Base-by-base conservation (phyloP, 1,140 invertebrate species). In the Nymphalis io region DNA sequence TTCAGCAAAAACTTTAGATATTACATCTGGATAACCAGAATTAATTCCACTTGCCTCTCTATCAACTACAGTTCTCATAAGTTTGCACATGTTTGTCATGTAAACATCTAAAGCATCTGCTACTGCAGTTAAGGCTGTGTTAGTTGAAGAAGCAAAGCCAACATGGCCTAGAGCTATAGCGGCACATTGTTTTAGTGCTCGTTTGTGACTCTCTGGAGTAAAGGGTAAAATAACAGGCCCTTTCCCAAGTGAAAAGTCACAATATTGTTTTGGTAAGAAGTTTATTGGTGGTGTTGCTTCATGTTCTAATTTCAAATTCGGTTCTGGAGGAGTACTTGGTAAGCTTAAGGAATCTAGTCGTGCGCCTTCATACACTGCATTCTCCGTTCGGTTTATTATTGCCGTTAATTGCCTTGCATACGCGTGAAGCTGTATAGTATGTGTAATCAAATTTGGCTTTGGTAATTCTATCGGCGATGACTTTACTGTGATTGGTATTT, bases 1-100 rank as follows among this genome's bases (percentile, higher is more conserved):
- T 38, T 93, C 92, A 3, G 87, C 63, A 65, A 93, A 88, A 16
- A 92, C 88, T 84, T 92, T 93, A 57, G 85, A 85, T 46, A 93
- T 84, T 0, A 84, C 77, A 82, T 93, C 92, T 42, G 91, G 87
- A 60, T 85, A 93, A 2, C 92, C 91, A 67, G 85, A 82, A 69
- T 81, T 83, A 13, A 89, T 71, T 1, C 88, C 86, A 38, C 83
- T 80, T 5, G 89, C 87, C 83, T 93, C 90, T 76, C 77, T 84
- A 61, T 93, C 92, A 13, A 85, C 86, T 15, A 87, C 84, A 44
- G 83, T 89, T 60, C 92, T 78, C 73, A 92, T 75, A 27, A 91
- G 72, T 64, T 87, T 85, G 46, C 91, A 92, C 75, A 93, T 84
- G 61, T 90, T 91, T 6, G 83, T 87, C 71, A 93, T 76, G 64